A percentile compares a stretch with the other conserved stretches of the same genome.
phyloP scores from a whole-genome alignment of 1,140 invertebrate species.

The Lucilia sericata region DNA sequence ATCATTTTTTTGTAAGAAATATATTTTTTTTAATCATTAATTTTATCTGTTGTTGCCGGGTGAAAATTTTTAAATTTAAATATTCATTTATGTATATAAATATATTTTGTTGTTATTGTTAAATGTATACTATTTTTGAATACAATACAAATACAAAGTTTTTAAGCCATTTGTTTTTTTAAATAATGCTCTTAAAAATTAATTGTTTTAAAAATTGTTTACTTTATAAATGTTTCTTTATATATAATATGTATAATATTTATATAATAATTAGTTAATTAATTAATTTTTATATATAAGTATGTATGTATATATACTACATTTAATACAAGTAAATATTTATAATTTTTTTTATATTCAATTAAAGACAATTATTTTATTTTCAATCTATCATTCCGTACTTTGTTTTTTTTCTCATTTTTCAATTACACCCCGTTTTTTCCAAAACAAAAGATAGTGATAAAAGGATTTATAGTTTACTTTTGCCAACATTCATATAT shows the following conservation, averaged over 20 bases:
- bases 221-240: slow-evolving; percentile 49
- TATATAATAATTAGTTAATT: neutral
- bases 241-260: slow-evolving; percentile 54
- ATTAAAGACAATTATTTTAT: neutral
- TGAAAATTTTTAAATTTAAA: slow-evolving; percentile 6
- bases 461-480: too few species aligned
- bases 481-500: too few species aligned
- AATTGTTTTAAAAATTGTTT: slow-evolving; percentile 15
- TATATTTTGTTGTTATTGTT: neutral
- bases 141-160: slow-evolving; percentile 27
- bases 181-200: slow-evolving; percentile 37
- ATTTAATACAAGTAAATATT: slow-evolving; percentile 40
- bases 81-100: slow-evolving; percentile 15
- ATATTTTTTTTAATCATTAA: neutral
- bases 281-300: slow-evolving; percentile 48
- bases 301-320: slow-evolving; percentile 46
- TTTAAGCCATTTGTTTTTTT: slow-evolving; percentile 18
- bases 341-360: slow-evolving; percentile 6
- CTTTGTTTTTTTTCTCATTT: neutral
- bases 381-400: neutral
- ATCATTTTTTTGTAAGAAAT: neutral
- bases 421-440: neutral
- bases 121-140: slow-evolving; percentile 5
- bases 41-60: slow-evolving; percentile 10
- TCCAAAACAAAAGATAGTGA: neutral